phyloP scores from a whole-genome alignment of 92 coral and sea anemone genomes.

The Epizoanthus scotinus region DNA sequence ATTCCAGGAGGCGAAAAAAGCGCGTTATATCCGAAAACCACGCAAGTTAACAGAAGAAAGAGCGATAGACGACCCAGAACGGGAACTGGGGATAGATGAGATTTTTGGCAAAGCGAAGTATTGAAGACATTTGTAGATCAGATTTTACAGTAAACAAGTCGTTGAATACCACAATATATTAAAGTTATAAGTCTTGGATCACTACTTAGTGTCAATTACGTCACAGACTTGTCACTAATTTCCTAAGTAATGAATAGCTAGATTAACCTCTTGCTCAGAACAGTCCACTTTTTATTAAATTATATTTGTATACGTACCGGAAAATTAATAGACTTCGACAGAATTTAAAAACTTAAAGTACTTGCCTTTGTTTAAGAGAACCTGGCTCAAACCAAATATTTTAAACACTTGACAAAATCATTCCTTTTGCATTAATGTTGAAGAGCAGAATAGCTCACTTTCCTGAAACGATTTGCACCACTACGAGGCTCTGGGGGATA shows the following conservation, averaged over 20 bases:
- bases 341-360: no score
- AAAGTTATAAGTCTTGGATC: no score
- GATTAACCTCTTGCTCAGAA: neutral
- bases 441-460: no score
- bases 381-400: no score
- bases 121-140: neutral
- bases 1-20: conserved; percentile 89
- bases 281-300: no score
- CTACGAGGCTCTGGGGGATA: no score
- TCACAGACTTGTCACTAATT: neutral
- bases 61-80: conserved; percentile 85
- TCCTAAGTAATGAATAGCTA: neutral
- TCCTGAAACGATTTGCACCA: no score
- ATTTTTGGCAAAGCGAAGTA: conserved; percentile 71
- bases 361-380: no score
- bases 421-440: no score
- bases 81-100: conserved; percentile 90
- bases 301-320: no score
- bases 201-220: neutral
- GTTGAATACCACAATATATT: neutral
- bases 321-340: no score
- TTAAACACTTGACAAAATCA: no score
- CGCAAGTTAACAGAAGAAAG: conserved; percentile 54
- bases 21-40: conserved; percentile 86
- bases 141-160: neutral